Evolutionary conservation across 2,113 vertebrate genomes (phyloP), one percentile per base, ranked within the genome.

Genomic region (Orientallactaga bullata): DNA sequence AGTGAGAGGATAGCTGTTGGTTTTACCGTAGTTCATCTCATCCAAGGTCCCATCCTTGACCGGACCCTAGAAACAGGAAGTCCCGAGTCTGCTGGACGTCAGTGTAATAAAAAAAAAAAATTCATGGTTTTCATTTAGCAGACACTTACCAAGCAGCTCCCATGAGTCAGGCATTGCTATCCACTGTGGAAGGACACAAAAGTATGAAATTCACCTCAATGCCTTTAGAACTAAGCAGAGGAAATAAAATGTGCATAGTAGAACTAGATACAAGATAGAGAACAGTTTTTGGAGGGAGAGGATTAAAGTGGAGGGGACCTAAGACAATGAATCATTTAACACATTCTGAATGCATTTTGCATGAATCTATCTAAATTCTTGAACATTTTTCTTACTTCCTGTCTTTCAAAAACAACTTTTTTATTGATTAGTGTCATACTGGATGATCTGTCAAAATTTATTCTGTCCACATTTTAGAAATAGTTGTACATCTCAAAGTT

Each of bases 401-500:
- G 2, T 91, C 24, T 90, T 74, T 24, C 87, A 81, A 85, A 30
- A 21, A 11, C 78, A 9, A 32, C 16, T 77, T 60, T 85, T 81
- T 88, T 61, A 66, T 42, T 37, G 47, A 66, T n/a, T 68, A 3
- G 21, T 13, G 16, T 11, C 30, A 10, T 12, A 32, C 12, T 9
- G 30, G 35, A 83, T 86, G 42, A 55, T 28, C 42, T 47, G 13
- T n/a, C 28, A 15, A 35, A 71, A 58, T 11, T 89, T 89, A 60
- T 61, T 78, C 28, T 90, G 37, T 85, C 11, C 39, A 90, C 78
- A 63, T 83, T 51, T 88, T 79, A 78, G 68, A 42, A 81, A 51
- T 32, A 30, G 26, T 63, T 23, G 71, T 24, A 55, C 39, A 76
- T 85, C 72, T 90, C 32, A 47, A 88, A 83, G 65, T 86, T 63